Evolutionary conservation across 1,140 invertebrate species (phyloP), one percentile per base, ranked within the genome.

Genomic region (Aporrectodea caliginosa): DNA sequence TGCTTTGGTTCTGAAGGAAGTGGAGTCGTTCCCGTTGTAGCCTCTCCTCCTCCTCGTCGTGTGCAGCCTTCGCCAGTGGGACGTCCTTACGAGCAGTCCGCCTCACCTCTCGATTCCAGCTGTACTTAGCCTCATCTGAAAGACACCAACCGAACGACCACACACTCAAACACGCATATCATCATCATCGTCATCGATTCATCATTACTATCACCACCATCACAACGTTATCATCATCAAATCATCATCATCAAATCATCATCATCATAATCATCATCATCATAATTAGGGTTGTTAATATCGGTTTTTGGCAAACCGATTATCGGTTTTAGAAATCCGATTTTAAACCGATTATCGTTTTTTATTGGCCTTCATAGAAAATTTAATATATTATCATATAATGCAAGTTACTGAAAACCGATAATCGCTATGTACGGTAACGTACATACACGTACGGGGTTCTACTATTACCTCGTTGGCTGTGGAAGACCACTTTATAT

Each of bases 11-110:
- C 43, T 84, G 82, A 16, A 88, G 82, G 75, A 86, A 79, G 35
- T 83, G 80, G 74, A 85, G 79, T 27, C 84, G 80, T 71, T 87
- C 85, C 71, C 84, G 79, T 80, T 88, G 87, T 75, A 82, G 82
- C 34, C 75, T 34, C 1, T 83, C 35, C 84, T 92, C 91, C 85
- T 95, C 94, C 82, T 92, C 90, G 81, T 91, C 90, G 87, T 97
- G 95, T 81, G 96, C 94, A 81, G 92, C 91, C 78, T 92, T 89
- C 0, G 95, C 95, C 81, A 92, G 91, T 1, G 94, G 94, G 81
- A 95, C 92, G 88, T 97, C 96, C 86, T 95, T 93, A 30, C 96
- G 90, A 0, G 97, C 93, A 77, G 94, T 92, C 16, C 94, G 93
- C 89, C 96, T 96, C 68, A 95, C 91, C 78, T 91, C 92, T 82